Conservation (phyloP, 92 coral and sea anemone species). For the Paragorgia papillata region DNA sequence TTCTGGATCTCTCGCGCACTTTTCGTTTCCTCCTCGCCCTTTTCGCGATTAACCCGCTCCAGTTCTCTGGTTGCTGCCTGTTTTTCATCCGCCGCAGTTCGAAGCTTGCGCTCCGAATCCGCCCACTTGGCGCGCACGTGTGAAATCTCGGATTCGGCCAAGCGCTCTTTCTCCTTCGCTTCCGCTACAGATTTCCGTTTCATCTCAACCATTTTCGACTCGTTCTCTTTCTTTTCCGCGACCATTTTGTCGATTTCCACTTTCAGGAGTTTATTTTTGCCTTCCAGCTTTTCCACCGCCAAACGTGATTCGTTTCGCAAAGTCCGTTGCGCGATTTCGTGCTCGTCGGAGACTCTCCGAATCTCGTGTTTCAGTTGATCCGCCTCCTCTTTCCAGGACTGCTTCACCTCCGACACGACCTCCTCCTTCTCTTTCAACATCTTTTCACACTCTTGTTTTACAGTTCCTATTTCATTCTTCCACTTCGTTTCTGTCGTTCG, state of each 20-base stretch:
- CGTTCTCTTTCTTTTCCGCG: conserved; percentile 19
- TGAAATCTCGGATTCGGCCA: conserved; percentile 23
- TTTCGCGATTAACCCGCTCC: conserved; percentile 20
- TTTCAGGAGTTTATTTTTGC: conserved; percentile 9
- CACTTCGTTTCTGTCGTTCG: conserved; percentile 32
- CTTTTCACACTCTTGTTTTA: conserved; percentile 52
- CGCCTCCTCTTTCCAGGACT: conserved; percentile 49
- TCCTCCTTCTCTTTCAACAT: conserved; percentile 58
- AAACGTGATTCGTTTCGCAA: conserved; percentile 19
- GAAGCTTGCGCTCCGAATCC: conserved; percentile 29
- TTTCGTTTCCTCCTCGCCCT: conserved; percentile 1
- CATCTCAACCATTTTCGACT: conserved; percentile 42
- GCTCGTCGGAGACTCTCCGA: conserved; percentile 17
- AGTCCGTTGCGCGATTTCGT: conserved; percentile 11
- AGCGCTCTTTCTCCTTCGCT: conserved; percentile 36
- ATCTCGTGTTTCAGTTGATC: conserved; percentile 38
- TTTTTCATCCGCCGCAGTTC: conserved; percentile 23
- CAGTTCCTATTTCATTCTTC: conserved; percentile 42
- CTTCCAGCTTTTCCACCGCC: conserved; percentile 20
- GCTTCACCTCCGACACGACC: conserved; percentile 57
- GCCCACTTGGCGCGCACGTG: conserved; percentile 39
- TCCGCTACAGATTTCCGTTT: conserved; percentile 36
- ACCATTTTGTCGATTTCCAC: conserved; percentile 22
- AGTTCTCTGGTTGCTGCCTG: background rate
- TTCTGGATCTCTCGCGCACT: conserved; percentile 22